These are phyloP conservation scores for Anagyrus pseudococci DNA, from an alignment of 2,888 invertebrate species.

Conservation along the genomic window DNA sequence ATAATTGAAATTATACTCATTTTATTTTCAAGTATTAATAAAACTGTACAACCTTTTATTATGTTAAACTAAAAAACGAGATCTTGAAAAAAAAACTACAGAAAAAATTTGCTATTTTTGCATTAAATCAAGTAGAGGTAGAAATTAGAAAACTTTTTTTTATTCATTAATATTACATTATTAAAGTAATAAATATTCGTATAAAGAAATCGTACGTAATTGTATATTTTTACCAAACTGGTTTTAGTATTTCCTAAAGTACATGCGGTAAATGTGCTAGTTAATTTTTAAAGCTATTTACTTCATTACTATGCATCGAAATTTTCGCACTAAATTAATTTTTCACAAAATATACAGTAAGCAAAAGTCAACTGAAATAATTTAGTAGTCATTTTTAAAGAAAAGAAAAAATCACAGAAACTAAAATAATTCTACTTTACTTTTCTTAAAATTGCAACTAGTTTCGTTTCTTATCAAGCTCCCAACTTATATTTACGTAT, in stretches of 20 bases:
- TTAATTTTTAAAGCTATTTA: background rate
- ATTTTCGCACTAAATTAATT: too few species aligned
- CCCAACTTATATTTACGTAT: conserved; percentile 15
- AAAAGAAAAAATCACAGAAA: conserved; percentile 28
- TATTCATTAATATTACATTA: background rate
- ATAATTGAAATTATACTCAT: background rate
- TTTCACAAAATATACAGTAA: background rate
- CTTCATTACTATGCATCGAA: background rate
- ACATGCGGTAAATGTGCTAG: background rate
- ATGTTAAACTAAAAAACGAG: conserved; percentile 29
- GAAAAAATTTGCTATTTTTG: conserved; percentile 18
- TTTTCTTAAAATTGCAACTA: conserved; percentile 10
- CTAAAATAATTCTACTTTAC: conserved; percentile 12
- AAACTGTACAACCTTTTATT: conserved; percentile 31
- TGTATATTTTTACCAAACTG: background rate
- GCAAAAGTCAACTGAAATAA: conserved; percentile 6
- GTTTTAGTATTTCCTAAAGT: background rate
- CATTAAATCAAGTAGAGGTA: conserved; percentile 20
- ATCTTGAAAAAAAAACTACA: conserved; percentile 29
- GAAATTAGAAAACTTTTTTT: conserved; percentile 8
- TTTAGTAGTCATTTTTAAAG: background rate
- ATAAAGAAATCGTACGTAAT: background rate
- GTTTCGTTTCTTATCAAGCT: conserved; percentile 14
- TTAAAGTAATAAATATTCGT: conserved; percentile 14
- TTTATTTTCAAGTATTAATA: conserved; percentile 27